phyloP scores from a whole-genome alignment of 37 sponge, comb jelly and placozoan genomes.

The Hexactinellida sp. region DNA sequence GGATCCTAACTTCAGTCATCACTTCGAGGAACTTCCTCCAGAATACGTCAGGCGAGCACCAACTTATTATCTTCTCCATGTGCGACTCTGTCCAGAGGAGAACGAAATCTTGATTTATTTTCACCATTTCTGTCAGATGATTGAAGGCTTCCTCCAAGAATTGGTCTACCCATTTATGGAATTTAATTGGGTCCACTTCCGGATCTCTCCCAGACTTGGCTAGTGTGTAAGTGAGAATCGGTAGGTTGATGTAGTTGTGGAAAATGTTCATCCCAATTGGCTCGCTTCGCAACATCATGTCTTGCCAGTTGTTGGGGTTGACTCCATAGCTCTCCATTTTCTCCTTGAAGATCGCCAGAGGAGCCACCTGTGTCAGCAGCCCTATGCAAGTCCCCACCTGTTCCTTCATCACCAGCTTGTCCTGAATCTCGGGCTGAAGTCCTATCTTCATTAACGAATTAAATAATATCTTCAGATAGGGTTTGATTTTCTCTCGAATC shows the following conservation, averaged over 20 bases:
- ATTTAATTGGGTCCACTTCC: background rate
- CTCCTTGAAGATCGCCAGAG: background rate
- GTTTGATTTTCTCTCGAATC: conserved; percentile 1
- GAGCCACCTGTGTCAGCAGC: background rate
- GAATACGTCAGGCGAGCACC: conserved; percentile 6
- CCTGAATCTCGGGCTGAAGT: background rate
- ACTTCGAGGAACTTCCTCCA: background rate
- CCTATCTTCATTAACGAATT: background rate
- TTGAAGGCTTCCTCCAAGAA: background rate
- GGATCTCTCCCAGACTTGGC: background rate
- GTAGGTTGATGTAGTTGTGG: background rate
- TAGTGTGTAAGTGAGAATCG: background rate
- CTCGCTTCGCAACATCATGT: background rate
- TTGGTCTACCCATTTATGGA: background rate
- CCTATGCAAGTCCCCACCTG: background rate
- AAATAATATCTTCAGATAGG: background rate
- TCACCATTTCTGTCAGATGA: background rate
- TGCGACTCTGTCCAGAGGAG: background rate
- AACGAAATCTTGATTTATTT: background rate
- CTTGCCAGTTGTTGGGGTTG: background rate
- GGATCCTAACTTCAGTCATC: background rate
- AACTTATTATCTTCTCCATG: background rate
- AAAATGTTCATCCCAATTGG: background rate
- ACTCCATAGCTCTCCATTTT: conserved; percentile 8
- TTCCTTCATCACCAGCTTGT: background rate